Conservation (phyloP, 2,797 vertebrate species). For the Sebastes taczanowskii region DNA sequence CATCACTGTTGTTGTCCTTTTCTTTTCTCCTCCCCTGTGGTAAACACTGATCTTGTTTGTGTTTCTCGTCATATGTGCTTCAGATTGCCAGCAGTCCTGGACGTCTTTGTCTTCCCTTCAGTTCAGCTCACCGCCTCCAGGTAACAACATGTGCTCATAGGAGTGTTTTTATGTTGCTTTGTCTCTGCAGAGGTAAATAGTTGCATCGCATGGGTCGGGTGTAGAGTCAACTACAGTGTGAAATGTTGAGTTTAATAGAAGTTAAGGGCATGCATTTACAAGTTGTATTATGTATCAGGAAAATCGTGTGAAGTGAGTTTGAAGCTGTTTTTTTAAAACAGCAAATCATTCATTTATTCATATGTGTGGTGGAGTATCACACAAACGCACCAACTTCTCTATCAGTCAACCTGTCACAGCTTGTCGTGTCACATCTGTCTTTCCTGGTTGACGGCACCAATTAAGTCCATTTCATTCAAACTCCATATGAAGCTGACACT, state of each 20-base stretch:
- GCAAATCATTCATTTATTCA: background rate
- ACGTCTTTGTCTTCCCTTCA: constrained; percentile 82
- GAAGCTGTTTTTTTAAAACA: background rate
- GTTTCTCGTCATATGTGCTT: constrained; percentile 6
- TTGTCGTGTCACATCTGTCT: constrained; percentile 2
- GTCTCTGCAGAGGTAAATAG: background rate
- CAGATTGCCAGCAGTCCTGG: constrained; percentile 83
- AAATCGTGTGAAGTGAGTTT: background rate
- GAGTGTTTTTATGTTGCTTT: background rate
- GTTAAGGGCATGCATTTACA: background rate
- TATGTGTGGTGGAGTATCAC: background rate
- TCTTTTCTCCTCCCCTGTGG: background rate
- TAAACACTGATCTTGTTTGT: background rate
- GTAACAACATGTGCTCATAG: constrained; percentile 64
- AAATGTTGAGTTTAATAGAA: background rate
- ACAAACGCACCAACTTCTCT: background rate
- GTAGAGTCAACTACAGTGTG: background rate
- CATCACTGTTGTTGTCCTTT: background rate
- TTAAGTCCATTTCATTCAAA: constrained; percentile 17
- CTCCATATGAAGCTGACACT: background rate
- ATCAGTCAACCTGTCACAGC: background rate
- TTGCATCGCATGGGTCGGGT: background rate
- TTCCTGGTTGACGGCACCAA: background rate
- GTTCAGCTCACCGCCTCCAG: constrained; percentile 79
- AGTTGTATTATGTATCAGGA: background rate